phyloP scores from a whole-genome alignment of 2,113 vertebrate species.

The Zosterops borbonicus region DNA sequence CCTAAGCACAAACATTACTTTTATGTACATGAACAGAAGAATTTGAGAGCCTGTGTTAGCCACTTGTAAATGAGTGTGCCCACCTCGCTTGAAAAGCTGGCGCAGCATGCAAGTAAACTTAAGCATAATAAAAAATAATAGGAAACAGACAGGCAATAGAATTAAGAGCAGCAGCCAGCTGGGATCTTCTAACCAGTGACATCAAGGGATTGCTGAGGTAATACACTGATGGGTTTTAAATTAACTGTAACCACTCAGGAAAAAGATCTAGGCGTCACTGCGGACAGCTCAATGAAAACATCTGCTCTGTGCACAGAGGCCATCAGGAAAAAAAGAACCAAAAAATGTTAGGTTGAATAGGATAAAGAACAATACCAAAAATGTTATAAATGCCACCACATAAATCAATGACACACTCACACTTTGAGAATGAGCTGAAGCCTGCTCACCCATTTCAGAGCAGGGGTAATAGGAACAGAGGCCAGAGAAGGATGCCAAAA shows the following conservation, averaged over 20 bases:
- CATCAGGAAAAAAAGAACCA: background rate
- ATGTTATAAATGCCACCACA: constrained; percentile 47
- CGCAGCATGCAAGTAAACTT: background rate
- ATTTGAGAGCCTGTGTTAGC: background rate
- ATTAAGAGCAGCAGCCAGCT: constrained; percentile 62
- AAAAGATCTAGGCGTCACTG: constrained; percentile 67
- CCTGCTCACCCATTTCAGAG: background rate
- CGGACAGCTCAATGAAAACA: constrained; percentile 67
- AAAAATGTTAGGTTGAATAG: constrained; percentile 31
- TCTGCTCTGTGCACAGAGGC: constrained; percentile 48
- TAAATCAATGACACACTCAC: constrained; percentile 49
- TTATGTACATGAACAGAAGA: background rate
- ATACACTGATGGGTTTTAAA: constrained; percentile 70
- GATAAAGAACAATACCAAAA: constrained; percentile 59
- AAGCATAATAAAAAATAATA: constrained; percentile 66
- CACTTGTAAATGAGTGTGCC: background rate
- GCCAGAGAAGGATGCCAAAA: constrained; percentile 33
- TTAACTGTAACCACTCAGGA: constrained; percentile 70
- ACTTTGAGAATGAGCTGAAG: constrained; percentile 29
- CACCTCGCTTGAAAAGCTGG: constrained; percentile 36
- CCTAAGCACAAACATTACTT: background rate
- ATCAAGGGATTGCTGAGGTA: constrained; percentile 71
- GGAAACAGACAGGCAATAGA: constrained; percentile 61
- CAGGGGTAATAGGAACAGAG: background rate
- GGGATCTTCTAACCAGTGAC: constrained; percentile 69